Conservation (phyloP, 2,797 vertebrate species). For the Crenuchus spilurus region DNA sequence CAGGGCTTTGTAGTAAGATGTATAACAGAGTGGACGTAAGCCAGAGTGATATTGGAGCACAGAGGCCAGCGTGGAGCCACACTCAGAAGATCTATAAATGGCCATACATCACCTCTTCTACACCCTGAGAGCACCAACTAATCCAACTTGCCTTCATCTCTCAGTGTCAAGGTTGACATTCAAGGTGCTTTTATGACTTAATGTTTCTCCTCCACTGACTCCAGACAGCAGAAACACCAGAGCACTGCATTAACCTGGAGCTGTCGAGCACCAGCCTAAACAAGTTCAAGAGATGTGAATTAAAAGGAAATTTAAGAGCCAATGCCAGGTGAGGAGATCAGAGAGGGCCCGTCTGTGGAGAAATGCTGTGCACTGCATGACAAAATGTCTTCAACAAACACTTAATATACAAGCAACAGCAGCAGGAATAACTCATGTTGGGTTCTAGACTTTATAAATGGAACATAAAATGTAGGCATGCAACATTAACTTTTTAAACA, state of each 20-base stretch:
- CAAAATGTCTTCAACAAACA: neutral
- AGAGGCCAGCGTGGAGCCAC: conserved; percentile 35
- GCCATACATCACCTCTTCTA: conserved; percentile 52
- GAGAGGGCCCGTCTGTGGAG: neutral
- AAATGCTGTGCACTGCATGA: neutral
- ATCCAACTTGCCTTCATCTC: conserved; percentile 69
- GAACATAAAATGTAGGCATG: too few relatives aligned
- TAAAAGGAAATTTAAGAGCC: conserved; percentile 7
- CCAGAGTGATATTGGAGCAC: conserved; percentile 41
- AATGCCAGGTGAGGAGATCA: neutral
- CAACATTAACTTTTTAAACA: too few relatives aligned
- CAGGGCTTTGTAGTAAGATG: conserved; percentile 48
- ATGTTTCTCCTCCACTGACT: conserved; percentile 71
- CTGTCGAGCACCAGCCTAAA: neutral
- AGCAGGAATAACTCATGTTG: neutral
- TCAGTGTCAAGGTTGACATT: conserved; percentile 77
- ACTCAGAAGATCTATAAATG: conserved; percentile 55
- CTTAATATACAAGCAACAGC: neutral
- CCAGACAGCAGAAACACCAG: neutral
- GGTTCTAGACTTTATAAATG: neutral
- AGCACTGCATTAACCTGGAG: conserved; percentile 26
- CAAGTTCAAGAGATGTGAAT: neutral
- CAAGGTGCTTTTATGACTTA: conserved; percentile 83
- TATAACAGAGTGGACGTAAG: conserved; percentile 42
- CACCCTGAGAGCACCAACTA: conserved; percentile 54